These are phyloP conservation scores for Copidosoma floridanum DNA, from an alignment of 1,140 invertebrate genomes.

Conservation along the genomic window DNA sequence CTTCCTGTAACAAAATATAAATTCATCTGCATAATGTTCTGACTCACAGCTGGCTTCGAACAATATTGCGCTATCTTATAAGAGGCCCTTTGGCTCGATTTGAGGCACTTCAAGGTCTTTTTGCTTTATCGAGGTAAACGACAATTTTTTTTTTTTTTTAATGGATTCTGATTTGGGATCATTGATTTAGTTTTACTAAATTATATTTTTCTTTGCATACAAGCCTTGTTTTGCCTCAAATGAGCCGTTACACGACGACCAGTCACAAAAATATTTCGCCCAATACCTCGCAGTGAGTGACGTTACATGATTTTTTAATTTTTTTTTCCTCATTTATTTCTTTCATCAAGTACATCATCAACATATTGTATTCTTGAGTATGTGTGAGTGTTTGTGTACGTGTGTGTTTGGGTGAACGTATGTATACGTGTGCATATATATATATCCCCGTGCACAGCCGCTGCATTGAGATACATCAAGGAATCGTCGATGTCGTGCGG, in stretches of 20 bases:
- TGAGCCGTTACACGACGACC: conserved; percentile 37
- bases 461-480: no score
- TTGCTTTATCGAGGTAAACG: no score
- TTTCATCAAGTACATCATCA: conserved; percentile 20
- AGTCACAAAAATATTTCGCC: conserved; percentile 53
- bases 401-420: conserved; percentile 6
- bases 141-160: background rate
- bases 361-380: conserved; percentile 11
- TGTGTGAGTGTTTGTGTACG: no score
- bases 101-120: conserved; percentile 26
- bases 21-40: conserved; percentile 52
- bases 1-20: conserved; percentile 59
- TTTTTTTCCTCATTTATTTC: conserved; percentile 21
- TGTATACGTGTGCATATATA: no score
- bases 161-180: no score
- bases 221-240: conserved; percentile 22
- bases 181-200: no score
- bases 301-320: conserved; percentile 24
- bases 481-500: no score
- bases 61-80: conserved; percentile 47
- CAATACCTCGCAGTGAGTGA: conserved; percentile 33
- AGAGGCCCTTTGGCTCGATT: conserved; percentile 37
- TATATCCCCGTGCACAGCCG: no score
- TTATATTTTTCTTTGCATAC: background rate
- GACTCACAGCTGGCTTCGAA: conserved; percentile 50